Evolutionary conservation across 2,888 invertebrate genomes (phyloP).

Genomic region (Papilio protenor): DNA sequence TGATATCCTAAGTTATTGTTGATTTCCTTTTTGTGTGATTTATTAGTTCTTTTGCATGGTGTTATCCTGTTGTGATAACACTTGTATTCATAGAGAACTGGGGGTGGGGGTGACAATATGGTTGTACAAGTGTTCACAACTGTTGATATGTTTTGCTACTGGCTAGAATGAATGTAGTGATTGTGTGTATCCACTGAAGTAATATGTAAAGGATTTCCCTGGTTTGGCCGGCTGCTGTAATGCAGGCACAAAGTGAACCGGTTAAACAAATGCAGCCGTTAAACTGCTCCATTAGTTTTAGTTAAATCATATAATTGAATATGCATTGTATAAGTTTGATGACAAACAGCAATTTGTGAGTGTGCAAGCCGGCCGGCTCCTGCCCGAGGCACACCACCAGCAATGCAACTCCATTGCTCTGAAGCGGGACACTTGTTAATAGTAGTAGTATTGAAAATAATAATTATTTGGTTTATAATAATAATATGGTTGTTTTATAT

Average conservation of each 20-base stretch:
- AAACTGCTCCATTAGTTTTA: conserved; percentile 67
- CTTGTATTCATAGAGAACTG: neutral
- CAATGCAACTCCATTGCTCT: conserved; percentile 56
- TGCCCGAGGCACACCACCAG: conserved; percentile 62
- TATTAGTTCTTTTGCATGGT: neutral
- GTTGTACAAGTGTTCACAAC: conserved; percentile 2
- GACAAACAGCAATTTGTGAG: conserved; percentile 65
- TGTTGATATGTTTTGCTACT: neutral
- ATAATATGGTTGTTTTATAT: neutral
- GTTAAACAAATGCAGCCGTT: conserved; percentile 53
- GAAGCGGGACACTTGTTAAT: conserved; percentile 38
- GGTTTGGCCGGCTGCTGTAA: conserved; percentile 54
- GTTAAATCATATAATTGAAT: conserved; percentile 63
- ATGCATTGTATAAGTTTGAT: conserved; percentile 71
- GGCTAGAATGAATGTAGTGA: neutral
- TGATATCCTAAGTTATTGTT: neutral
- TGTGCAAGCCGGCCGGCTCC: conserved; percentile 42
- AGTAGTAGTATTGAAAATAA: conserved; percentile 34
- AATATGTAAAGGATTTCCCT: conserved; percentile 50
- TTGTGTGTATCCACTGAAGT: conserved; percentile 20
- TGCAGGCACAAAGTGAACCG: conserved; percentile 65
- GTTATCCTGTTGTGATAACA: neutral
- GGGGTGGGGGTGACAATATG: neutral
- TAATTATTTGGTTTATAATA: conserved; percentile 35
- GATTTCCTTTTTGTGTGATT: neutral